Evolutionary conservation across 2,888 invertebrate species (phyloP).

Genomic region (Temnothorax ravouxi): DNA sequence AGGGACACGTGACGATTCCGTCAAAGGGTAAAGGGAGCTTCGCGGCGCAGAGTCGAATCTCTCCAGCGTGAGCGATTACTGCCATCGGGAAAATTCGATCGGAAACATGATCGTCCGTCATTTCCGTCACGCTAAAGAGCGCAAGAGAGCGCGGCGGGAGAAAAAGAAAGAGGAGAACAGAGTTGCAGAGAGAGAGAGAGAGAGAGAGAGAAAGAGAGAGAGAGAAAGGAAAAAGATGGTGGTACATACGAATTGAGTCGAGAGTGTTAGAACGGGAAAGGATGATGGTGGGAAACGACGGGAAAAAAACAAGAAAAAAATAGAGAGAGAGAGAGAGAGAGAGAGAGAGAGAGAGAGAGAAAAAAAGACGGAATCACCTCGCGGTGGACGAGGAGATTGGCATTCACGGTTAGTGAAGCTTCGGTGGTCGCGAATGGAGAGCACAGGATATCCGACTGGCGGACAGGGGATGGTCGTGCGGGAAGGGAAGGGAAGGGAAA

Average conservation of each 20-base stretch:
- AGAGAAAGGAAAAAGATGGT: not conserved
- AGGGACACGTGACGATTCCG: slow-evolving; percentile 47
- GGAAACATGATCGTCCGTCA: slow-evolving; percentile 66
- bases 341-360: slow-evolving; percentile 27
- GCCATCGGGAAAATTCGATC: slow-evolving; percentile 72
- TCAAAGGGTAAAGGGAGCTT: slow-evolving; percentile 65
- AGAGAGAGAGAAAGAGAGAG: not conserved
- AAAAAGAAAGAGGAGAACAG: slow-evolving; percentile 6
- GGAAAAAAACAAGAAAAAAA: slow-evolving; percentile 1
- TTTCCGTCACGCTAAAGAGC: slow-evolving; percentile 45
- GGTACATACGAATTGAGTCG: slow-evolving; percentile 50
- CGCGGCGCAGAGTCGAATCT: slow-evolving; percentile 48
- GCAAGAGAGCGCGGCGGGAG: slow-evolving; percentile 17
- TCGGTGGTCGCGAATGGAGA: slow-evolving; percentile 79
- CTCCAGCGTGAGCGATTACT: slow-evolving; percentile 71
- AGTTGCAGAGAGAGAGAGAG: not conserved
- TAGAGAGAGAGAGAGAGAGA: slow-evolving; percentile 10
- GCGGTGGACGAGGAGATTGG: slow-evolving; percentile 80
- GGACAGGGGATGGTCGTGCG: not conserved
- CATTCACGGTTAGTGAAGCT: slow-evolving; percentile 80
- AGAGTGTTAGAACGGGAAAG: slow-evolving; percentile 30
- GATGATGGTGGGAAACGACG: slow-evolving; percentile 30
- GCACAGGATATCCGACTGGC: slow-evolving; percentile 68
- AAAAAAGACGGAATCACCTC: slow-evolving; percentile 67
- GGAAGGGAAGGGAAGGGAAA: slow-evolving; percentile 1